These are phyloP conservation scores for Dreissena polymorpha DNA, from an alignment of 1,140 invertebrate species.

Conservation along the genomic window DNA sequence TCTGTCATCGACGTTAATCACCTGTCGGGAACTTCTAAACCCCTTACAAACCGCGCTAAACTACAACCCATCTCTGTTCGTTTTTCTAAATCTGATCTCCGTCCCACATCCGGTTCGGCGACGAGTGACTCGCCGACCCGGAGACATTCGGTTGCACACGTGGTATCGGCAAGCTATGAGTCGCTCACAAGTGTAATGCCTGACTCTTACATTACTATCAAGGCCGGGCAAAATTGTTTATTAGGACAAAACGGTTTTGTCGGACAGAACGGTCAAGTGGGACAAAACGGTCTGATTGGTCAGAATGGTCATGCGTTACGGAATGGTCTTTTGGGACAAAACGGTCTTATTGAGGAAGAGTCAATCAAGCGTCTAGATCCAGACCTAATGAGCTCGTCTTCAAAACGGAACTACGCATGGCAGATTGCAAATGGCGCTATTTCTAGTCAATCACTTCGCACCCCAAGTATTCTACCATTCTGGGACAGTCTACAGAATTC, in stretches of 20 bases:
- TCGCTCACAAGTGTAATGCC: slow-evolving; percentile 49
- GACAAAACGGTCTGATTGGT: not conserved
- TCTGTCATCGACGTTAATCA: slow-evolving; percentile 29
- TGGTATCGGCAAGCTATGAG: slow-evolving; percentile 38
- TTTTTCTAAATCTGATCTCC: slow-evolving; percentile 5
- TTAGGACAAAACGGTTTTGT: no score
- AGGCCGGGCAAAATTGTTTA: not conserved
- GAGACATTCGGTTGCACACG: not conserved
- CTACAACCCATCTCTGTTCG: slow-evolving; percentile 43
- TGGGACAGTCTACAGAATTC: slow-evolving; percentile 46
- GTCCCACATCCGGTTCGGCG: not conserved
- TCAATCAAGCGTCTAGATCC: slow-evolving; percentile 37
- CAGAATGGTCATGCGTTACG: no score
- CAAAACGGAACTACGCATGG: slow-evolving; percentile 45
- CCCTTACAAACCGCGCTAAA: slow-evolving; percentile 17
- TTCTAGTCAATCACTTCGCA: slow-evolving; percentile 48
- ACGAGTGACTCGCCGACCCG: not conserved
- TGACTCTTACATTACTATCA: slow-evolving; percentile 26
- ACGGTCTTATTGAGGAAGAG: slow-evolving; percentile 20
- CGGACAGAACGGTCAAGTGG: not conserved
- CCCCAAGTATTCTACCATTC: slow-evolving; percentile 51
- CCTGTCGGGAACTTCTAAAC: slow-evolving; percentile 4
- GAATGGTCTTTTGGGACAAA: not conserved
- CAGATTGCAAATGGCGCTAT: slow-evolving; percentile 52
- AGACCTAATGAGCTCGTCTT: slow-evolving; percentile 35